Percentiles rank a stretch among this genome's conserved stretches.
Evolutionary conservation across 1,140 invertebrate species (phyloP).

Genomic region (Dendrolimus kikuchii): DNA sequence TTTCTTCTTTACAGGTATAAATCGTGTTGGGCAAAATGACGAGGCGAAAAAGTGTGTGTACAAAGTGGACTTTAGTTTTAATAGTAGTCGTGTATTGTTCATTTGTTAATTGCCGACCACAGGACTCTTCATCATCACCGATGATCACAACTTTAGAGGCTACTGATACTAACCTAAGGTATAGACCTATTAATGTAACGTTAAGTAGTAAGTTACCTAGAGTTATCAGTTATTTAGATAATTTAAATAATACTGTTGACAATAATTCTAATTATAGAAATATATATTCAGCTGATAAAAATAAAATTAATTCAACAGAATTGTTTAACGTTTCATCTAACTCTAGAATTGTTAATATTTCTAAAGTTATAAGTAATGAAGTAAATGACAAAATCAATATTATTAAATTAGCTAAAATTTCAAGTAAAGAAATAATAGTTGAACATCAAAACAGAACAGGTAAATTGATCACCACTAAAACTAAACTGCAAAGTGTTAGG

Average conservation of each 20-base stretch:
- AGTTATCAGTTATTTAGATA: conserved; percentile 19
- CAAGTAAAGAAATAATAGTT: background rate
- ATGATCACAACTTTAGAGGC: conserved; percentile 24
- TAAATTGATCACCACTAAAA: conserved; percentile 12
- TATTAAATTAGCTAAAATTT: background rate
- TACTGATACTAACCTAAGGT: conserved; percentile 50
- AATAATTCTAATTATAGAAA: conserved; percentile 1
- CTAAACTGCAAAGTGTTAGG: background rate
- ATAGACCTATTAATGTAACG: conserved; percentile 45
- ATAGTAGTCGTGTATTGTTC: conserved; percentile 47
- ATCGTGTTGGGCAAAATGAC: conserved; percentile 37
- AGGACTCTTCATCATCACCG: conserved; percentile 24
- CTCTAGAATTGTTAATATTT: no score
- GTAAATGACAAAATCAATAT: background rate
- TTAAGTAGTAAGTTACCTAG: conserved; percentile 23
- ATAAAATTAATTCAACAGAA: no score
- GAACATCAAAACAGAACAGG: conserved; percentile 10
- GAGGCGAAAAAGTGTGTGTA: conserved; percentile 53
- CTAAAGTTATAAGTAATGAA: background rate
- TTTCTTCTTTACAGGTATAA: conserved; percentile 54
- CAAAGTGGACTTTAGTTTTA: conserved; percentile 63
- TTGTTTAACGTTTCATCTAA: no score
- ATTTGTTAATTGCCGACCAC: conserved; percentile 46
- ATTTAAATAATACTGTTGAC: conserved; percentile 1
- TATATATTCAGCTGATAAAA: background rate